Conservation (phyloP, 2,888 invertebrate species). For the Hypomecis punctinalis region DNA sequence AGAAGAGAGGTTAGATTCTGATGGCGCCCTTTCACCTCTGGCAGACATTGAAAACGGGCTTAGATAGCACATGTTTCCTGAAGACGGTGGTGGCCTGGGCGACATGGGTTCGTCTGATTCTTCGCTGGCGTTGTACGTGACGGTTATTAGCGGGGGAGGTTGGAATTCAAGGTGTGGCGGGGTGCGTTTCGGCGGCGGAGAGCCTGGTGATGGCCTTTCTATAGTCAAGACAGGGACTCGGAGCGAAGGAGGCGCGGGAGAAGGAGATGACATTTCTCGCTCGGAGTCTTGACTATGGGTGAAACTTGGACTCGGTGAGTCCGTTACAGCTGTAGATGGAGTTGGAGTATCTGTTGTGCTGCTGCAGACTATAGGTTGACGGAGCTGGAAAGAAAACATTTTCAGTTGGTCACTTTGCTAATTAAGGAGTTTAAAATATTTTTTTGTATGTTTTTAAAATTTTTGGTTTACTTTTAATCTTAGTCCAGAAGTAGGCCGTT, state of each 20-base stretch:
- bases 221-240: slow-evolving; percentile 87
- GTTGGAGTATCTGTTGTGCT: slow-evolving; percentile 68
- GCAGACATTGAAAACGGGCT: slow-evolving; percentile 91
- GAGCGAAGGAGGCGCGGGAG: slow-evolving; percentile 79
- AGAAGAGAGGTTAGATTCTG: slow-evolving; percentile 93
- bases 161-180: slow-evolving; percentile 88
- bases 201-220: slow-evolving; percentile 89
- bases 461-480: slow-evolving; percentile 65
- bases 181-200: slow-evolving; percentile 85
- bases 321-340: slow-evolving; percentile 77
- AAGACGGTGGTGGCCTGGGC: slow-evolving; percentile 84
- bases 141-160: slow-evolving; percentile 89
- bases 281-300: slow-evolving; percentile 80
- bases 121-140: slow-evolving; percentile 91
- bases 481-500: slow-evolving; percentile 67
- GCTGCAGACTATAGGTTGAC: slow-evolving; percentile 76
- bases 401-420: not conserved
- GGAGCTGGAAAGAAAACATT: slow-evolving; percentile 71
- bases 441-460: not conserved
- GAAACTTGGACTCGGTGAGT: slow-evolving; percentile 77
- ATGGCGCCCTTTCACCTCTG: slow-evolving; percentile 90
- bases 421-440: not conserved
- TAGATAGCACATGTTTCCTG: slow-evolving; percentile 88
- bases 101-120: slow-evolving; percentile 91
- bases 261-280: slow-evolving; percentile 73